These are phyloP conservation scores for Mesorhabditis sp. DNA, from an alignment of 2,888 invertebrate genomes.

Conservation along the genomic window DNA sequence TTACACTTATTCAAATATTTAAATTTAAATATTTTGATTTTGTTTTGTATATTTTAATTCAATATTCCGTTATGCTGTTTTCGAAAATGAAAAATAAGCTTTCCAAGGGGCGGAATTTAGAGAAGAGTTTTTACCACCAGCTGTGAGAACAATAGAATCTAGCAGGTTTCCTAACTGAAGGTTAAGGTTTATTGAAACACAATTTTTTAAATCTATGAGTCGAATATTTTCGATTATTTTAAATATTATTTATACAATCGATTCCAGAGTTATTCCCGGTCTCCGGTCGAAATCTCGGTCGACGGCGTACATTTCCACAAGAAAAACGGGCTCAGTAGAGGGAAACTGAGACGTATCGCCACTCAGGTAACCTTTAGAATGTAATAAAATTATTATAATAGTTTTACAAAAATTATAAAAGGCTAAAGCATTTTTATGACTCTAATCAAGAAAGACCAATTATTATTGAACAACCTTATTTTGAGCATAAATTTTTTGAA, in stretches of 20 bases:
- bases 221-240: too few relatives aligned
- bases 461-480: neutral
- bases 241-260: too few relatives aligned
- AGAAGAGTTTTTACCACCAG: neutral
- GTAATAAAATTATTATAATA: neutral
- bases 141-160: neutral
- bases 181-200: too few relatives aligned
- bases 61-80: too few relatives aligned
- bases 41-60: too few relatives aligned
- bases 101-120: too few relatives aligned
- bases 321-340: conserved; percentile 24
- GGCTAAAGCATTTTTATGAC: neutral
- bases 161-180: too few relatives aligned
- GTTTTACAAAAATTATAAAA: neutral
- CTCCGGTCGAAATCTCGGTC: conserved; percentile 31
- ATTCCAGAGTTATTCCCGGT: conserved; percentile 11
- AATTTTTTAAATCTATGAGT: too few relatives aligned
- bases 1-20: too few relatives aligned
- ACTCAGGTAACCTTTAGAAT: conserved; percentile 24
- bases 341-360: conserved; percentile 40
- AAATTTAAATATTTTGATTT: too few relatives aligned
- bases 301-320: conserved; percentile 11
- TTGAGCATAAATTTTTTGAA: too few relatives aligned
- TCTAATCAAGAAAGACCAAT: neutral
- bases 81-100: too few relatives aligned